Evolutionary conservation across 2,113 vertebrate species (phyloP).

Genomic region (Cnemophilus loriae): DNA sequence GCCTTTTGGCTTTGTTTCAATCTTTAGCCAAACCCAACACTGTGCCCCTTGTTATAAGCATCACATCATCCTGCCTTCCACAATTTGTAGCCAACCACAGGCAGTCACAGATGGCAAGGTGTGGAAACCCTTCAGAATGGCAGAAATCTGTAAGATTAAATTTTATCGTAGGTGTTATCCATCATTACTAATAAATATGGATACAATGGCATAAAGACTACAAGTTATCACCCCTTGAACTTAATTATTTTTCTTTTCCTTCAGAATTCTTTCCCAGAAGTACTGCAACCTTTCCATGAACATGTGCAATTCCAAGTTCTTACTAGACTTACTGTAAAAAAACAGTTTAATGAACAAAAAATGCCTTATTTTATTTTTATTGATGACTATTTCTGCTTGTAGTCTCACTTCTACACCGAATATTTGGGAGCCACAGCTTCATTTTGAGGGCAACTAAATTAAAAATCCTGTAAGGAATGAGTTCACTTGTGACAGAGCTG

Average conservation of each 20-base stretch:
- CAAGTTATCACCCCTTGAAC: not conserved
- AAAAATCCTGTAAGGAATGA: not conserved
- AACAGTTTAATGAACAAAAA: not conserved
- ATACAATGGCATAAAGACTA: not conserved
- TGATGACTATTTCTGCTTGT: not conserved
- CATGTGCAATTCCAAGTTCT: not conserved
- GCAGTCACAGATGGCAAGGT: not conserved
- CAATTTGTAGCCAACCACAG: not conserved
- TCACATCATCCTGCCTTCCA: not conserved
- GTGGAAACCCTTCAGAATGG: not conserved
- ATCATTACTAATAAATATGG: not conserved
- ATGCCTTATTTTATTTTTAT: not conserved
- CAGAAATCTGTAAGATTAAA: not conserved
- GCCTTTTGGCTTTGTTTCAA: not conserved
- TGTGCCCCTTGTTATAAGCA: accelerated
- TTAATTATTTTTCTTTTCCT: not conserved
- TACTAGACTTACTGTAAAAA: not conserved
- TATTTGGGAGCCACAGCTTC: not conserved
- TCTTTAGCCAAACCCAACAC: not conserved
- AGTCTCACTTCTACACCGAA: not conserved
- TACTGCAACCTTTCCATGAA: not conserved
- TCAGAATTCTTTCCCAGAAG: not conserved
- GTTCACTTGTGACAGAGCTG: not conserved
- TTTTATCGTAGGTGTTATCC: not conserved
- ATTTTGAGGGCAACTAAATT: not conserved